Percentiles rank a stretch among this genome's conserved stretches.
phyloP scores from a whole-genome alignment of 1,140 invertebrate genomes.

The Carposina sasakii region DNA sequence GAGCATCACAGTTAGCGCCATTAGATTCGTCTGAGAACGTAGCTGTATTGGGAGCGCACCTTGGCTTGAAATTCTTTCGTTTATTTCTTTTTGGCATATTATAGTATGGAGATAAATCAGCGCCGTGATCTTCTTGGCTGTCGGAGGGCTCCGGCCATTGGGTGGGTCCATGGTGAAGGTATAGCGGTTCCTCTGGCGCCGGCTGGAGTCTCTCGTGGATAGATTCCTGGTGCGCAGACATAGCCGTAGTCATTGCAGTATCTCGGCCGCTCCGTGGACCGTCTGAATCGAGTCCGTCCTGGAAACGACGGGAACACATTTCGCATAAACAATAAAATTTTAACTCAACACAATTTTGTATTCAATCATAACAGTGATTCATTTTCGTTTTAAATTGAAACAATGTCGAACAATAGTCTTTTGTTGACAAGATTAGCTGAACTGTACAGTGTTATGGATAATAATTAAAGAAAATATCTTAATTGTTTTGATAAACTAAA shows the following conservation, averaged over 20 bases:
- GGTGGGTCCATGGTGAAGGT: constrained; percentile 57
- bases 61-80: constrained; percentile 79
- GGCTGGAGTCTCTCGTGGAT: constrained; percentile 66
- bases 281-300: constrained; percentile 56
- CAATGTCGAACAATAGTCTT: constrained; percentile 69
- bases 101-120: constrained; percentile 64
- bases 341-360: constrained; percentile 61
- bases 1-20: constrained; percentile 58
- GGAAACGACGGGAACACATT: constrained; percentile 40
- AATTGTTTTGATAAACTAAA: constrained; percentile 55
- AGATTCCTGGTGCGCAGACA: constrained; percentile 66
- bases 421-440: constrained; percentile 70
- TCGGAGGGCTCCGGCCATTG: constrained; percentile 52
- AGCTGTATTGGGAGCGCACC: constrained; percentile 73
- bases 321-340: constrained; percentile 64
- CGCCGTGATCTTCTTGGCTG: constrained; percentile 63
- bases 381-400: constrained; percentile 65
- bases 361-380: constrained; percentile 68
- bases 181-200: constrained; percentile 50
- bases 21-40: constrained; percentile 69
- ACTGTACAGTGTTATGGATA: constrained; percentile 67
- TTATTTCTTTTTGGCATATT: constrained; percentile 77
- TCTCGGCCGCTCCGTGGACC: constrained; percentile 43
- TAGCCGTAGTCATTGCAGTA: constrained; percentile 67
- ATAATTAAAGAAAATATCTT: constrained; percentile 46